Conservation (phyloP, 37 sponge, comb jelly and placozoan genomes). For the Spongilla lacustris region DNA sequence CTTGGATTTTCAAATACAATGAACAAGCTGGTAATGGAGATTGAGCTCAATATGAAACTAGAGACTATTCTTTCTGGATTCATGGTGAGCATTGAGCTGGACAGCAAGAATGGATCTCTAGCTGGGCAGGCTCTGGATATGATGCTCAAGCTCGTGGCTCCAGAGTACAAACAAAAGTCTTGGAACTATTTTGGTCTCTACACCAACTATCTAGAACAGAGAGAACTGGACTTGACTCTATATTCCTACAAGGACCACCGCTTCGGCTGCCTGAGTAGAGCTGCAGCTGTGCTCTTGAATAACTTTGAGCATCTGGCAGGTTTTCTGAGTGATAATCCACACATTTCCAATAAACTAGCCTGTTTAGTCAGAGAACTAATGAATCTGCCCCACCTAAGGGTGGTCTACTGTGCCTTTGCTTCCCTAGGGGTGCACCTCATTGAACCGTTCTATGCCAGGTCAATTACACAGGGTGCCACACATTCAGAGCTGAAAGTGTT, state of each 20-base stretch:
- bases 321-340: not conserved
- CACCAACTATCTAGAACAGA: not conserved
- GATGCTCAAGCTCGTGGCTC: not conserved
- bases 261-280: not conserved
- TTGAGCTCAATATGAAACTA: not conserved
- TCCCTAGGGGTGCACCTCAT: not conserved
- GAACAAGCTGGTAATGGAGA: not conserved
- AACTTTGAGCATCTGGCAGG: not conserved
- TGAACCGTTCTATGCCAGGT: not conserved
- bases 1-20: not conserved
- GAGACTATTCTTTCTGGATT: not conserved
- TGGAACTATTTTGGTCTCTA: constrained; percentile 1
- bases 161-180: not conserved
- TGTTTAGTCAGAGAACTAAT: not conserved
- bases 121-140: not conserved
- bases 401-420: not conserved
- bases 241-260: not conserved
- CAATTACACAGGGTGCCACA: not conserved
- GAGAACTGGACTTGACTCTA: not conserved
- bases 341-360: not conserved
- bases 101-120: not conserved
- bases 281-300: not conserved
- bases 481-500: not conserved
- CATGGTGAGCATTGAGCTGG: constrained; percentile 1
- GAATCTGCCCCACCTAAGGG: not conserved